A percentile compares a stretch with the other conserved stretches of the same genome.
phyloP scores from a whole-genome alignment of 2,888 invertebrate genomes.

The Theodoxus fluviatilis region DNA sequence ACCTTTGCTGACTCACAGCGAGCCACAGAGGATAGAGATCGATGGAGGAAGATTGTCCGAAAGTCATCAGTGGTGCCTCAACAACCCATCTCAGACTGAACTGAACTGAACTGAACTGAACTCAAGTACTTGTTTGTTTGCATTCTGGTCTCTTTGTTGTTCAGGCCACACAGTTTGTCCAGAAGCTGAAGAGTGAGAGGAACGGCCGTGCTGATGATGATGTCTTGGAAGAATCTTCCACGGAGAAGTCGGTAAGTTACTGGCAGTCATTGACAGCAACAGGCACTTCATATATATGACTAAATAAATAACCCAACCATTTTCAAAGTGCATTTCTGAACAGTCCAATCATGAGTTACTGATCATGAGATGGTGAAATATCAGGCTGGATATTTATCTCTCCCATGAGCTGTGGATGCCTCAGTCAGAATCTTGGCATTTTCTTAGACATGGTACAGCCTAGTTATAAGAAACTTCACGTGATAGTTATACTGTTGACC shows the following conservation, averaged over 20 bases:
- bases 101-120: background rate
- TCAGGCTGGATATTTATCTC: too few relatives aligned
- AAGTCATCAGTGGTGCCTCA: background rate
- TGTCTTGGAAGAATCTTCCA: slow-evolving; percentile 45
- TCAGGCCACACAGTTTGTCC: slow-evolving; percentile 54
- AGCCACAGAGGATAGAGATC: too few relatives aligned
- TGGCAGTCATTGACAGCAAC: background rate
- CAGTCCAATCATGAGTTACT: too few relatives aligned
- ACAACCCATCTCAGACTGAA: background rate
- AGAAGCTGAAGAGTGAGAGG: slow-evolving; percentile 50
- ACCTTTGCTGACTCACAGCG: too few relatives aligned
- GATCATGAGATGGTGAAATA: too few relatives aligned
- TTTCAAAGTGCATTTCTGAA: background rate
- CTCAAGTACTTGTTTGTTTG: background rate
- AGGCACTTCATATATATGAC: background rate
- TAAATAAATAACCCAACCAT: background rate
- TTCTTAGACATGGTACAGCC: background rate
- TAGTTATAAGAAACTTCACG: background rate
- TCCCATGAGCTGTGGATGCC: too few relatives aligned
- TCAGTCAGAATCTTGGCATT: background rate
- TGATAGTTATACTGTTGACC: background rate
- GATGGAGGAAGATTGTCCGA: too few relatives aligned
- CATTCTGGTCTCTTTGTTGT: background rate
- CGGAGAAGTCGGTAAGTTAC: slow-evolving; percentile 36
- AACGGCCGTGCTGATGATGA: slow-evolving; percentile 45